Base-by-base conservation (phyloP, 1,140 invertebrate species). In the Physella acuta region DNA sequence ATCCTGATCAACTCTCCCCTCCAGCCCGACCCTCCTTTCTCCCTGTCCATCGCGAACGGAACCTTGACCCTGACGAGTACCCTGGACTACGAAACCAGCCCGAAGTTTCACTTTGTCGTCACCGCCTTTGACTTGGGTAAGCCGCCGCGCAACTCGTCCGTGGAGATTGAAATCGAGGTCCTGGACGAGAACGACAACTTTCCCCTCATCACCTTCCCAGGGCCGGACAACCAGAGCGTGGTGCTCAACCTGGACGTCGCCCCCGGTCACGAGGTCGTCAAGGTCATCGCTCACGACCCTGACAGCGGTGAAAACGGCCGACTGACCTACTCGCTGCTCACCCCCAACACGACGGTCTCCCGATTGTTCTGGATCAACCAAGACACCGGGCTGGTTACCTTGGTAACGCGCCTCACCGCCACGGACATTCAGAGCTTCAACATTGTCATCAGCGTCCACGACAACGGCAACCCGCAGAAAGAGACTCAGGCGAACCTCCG, bases 91-190 rank as follows among this genome's bases (percentile, higher is more conserved):
- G 95, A 98, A 87, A 90, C 90, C 0, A 88, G 90, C 70, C 89
- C 90, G 26, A 84, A 90, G 24, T 97, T 96, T 84, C 92, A 94
- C 30, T 95, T 95, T 93, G 89, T 97, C 58, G 93, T 96, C 87
- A 75, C 75, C 1, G 95, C 95, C 0, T 87, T 90, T 68, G 94
- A 83, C 61, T 72, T 74, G 39, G 81, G 95, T 92, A 63, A 64
- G 16, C 68, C 75, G 16, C 68, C 73, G 0, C 88, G 91, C 91
- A 90, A 68, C 88, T 90, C 11, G 86, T 92, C 73, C n/a, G 90
- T 53, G 39, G 92, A 4, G 85, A 96, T 34, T 88, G 89, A 72
- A 89, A 86, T 97, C 0, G 86, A 87, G 71, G 89, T 96, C 0
- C 79, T 94, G 1, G 94, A 96, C 82, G 90, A 93, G 2, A 96